Conservation (phyloP, 2,888 invertebrate species). For the Trissoscelio sp. region DNA sequence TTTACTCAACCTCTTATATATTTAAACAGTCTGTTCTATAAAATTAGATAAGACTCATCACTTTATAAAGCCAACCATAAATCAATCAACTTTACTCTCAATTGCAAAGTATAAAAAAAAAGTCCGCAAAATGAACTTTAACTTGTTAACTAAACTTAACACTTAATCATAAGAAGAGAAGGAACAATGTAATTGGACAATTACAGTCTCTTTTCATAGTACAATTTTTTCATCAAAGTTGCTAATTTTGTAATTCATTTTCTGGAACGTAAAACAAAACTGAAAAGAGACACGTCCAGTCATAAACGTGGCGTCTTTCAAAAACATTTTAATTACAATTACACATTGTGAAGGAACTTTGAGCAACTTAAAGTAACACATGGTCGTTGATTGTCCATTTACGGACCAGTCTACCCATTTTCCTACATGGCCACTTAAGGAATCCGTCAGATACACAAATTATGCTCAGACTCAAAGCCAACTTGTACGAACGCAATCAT, state of each 20-base stretch:
- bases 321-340: slow-evolving; percentile 37
- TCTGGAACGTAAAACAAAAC: background rate
- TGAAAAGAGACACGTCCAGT: background rate
- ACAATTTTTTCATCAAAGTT: background rate
- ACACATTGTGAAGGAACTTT: slow-evolving; percentile 23
- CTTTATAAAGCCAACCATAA: background rate
- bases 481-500: slow-evolving; percentile 13
- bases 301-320: background rate
- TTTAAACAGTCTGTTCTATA: slow-evolving; percentile 7
- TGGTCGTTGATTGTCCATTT: slow-evolving; percentile 69
- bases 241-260: background rate
- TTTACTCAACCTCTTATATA: background rate
- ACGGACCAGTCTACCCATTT: slow-evolving; percentile 74
- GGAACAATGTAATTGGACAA: no score
- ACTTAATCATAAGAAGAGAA: background rate
- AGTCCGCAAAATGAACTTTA: no score
- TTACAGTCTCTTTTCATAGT: no score
- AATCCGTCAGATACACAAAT: slow-evolving; percentile 45
- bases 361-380: slow-evolving; percentile 53
- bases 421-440: slow-evolving; percentile 72
- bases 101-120: no score
- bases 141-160: background rate
- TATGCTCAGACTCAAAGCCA: slow-evolving; percentile 11
- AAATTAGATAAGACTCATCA: background rate
- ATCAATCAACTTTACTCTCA: background rate